Conservation (phyloP, 1,140 invertebrate species). For the Pristionchus pacificus region DNA sequence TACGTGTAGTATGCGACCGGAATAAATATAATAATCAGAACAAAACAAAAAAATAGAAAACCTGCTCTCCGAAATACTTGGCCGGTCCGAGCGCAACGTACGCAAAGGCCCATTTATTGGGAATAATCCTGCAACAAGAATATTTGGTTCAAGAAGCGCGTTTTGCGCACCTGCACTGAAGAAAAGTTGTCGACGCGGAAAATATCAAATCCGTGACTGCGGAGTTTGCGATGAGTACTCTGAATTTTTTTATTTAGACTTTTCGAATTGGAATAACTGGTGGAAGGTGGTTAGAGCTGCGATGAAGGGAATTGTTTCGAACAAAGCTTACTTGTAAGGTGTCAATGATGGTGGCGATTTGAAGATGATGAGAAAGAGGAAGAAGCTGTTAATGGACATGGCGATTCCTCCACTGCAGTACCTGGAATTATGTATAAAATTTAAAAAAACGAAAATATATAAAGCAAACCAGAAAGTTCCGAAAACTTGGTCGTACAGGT, state of each 20-base stretch:
- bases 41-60: too few species aligned
- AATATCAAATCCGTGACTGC: constrained; percentile 11
- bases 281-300: too few species aligned
- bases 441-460: too few species aligned
- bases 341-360: constrained; percentile 22
- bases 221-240: constrained; percentile 7
- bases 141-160: background rate
- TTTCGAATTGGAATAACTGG: too few species aligned
- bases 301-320: too few species aligned
- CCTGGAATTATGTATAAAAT: too few species aligned
- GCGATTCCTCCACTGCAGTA: constrained; percentile 16
- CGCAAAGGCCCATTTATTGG: constrained; percentile 25
- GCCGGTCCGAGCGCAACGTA: constrained; percentile 23
- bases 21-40: too few species aligned
- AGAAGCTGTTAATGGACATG: constrained; percentile 11
- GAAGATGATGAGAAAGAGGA: constrained; percentile 26
- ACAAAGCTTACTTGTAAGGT: too few species aligned
- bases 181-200: constrained; percentile 6
- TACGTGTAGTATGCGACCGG: constrained; percentile 18
- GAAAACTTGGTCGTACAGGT: too few species aligned
- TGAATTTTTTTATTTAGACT: too few species aligned
- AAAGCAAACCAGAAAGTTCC: too few species aligned
- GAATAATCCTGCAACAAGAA: background rate
- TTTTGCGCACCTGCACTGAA: constrained; percentile 12
- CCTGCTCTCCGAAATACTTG: constrained; percentile 14